Evolutionary conservation across 2,113 vertebrate species (phyloP).

Genomic region (Oriolus oriolus): DNA sequence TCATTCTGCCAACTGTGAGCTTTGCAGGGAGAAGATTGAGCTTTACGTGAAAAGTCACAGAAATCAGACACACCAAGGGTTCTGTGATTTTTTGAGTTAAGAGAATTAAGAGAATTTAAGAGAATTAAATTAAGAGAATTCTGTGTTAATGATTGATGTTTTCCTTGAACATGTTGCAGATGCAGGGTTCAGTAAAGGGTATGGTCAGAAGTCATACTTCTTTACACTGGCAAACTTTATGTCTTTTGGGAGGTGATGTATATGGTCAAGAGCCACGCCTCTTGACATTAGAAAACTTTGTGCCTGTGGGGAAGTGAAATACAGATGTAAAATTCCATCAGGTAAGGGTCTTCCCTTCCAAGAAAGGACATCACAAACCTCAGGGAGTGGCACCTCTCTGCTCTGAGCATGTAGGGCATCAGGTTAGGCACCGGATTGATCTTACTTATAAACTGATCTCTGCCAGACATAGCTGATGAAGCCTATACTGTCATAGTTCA

Average conservation of each 20-base stretch:
- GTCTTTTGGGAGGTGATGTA: not conserved
- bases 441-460: not conserved
- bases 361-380: not conserved
- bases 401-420: not conserved
- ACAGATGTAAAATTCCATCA: not conserved
- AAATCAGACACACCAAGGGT: not conserved
- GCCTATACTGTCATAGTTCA: rapidly evolving
- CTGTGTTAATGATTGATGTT: not conserved
- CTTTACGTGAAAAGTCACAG: not conserved
- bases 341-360: not conserved
- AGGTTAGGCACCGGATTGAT: not conserved
- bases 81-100: not conserved
- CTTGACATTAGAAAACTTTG: not conserved
- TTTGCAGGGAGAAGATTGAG: not conserved
- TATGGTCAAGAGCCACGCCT: not conserved
- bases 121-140: not conserved
- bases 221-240: rapidly evolving
- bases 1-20: not conserved
- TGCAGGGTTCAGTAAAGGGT: not conserved
- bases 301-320: not conserved
- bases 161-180: not conserved
- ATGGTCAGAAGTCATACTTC: not conserved
- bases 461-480: not conserved
- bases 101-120: no score
- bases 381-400: not conserved